These are phyloP conservation scores for Zaprionus kolodkinae DNA, from an alignment of 1,140 invertebrate genomes.

Conservation along the genomic window DNA sequence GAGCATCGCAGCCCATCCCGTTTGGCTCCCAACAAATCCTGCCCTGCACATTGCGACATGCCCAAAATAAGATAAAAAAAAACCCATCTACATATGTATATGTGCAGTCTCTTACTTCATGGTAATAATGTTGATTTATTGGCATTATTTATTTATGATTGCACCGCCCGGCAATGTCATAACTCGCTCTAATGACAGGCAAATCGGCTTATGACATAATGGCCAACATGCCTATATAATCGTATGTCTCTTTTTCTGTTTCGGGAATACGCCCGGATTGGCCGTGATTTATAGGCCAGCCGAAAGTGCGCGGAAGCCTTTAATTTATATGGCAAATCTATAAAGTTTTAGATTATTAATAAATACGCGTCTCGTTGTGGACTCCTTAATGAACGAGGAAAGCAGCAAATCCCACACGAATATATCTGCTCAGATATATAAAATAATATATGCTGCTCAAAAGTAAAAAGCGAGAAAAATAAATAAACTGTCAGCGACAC, in stretches of 20 bases:
- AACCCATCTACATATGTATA: not conserved
- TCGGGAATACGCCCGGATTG: conserved; percentile 16
- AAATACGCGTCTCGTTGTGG: conserved; percentile 36
- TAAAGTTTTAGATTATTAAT: conserved; percentile 65
- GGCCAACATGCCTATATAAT: conserved; percentile 31
- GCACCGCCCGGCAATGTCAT: conserved; percentile 25
- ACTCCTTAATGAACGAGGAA: conserved; percentile 56
- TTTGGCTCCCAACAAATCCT: conserved; percentile 14
- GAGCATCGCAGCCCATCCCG: not conserved
- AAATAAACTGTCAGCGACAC: conserved; percentile 48
- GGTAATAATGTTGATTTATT: conserved; percentile 71
- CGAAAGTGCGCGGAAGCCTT: conserved; percentile 61
- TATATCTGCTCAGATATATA: conserved; percentile 9
- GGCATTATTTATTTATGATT: conserved; percentile 58
- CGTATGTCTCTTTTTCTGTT: conserved; percentile 4
- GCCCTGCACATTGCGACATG: conserved; percentile 54
- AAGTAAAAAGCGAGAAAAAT: conserved; percentile 8
- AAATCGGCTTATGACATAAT: conserved; percentile 81
- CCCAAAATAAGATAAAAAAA: not conserved
- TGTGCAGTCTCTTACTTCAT: conserved; percentile 26
- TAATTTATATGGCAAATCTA: conserved; percentile 67
- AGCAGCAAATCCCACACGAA: conserved; percentile 8
- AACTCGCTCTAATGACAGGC: conserved; percentile 62
- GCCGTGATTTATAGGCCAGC: conserved; percentile 64
- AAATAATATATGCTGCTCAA: not conserved